A percentile compares a stretch with the other conserved stretches of the same genome.
phyloP scores from a whole-genome alignment of 2,888 invertebrate species.

The Brenthis ino region DNA sequence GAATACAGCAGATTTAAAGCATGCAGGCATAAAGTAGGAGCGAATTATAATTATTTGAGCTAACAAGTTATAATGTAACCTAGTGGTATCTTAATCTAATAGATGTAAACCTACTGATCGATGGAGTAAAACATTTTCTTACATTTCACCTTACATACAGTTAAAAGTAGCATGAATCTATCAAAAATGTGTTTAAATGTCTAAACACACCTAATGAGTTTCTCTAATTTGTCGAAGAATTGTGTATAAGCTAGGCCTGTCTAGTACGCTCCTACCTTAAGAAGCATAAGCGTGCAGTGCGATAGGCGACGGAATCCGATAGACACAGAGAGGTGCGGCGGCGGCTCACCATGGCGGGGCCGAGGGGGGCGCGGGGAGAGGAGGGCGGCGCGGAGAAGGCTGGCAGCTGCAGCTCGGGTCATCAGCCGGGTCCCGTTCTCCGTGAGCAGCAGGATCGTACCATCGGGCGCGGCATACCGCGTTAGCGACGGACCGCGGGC shows the following conservation, averaged over 20 bases:
- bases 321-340: slow-evolving; percentile 76
- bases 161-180: slow-evolving; percentile 1
- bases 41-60: slow-evolving; percentile 50
- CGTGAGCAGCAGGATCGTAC: slow-evolving; percentile 84
- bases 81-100: slow-evolving; percentile 9
- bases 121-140: slow-evolving; percentile 1
- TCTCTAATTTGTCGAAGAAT: background rate
- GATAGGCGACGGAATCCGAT: slow-evolving; percentile 76
- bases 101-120: slow-evolving; percentile 1
- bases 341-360: slow-evolving; percentile 80
- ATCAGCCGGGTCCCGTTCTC: slow-evolving; percentile 84
- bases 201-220: slow-evolving; percentile 1
- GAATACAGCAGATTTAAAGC: slow-evolving; percentile 65
- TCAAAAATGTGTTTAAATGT: background rate
- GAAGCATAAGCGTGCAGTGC: slow-evolving; percentile 80
- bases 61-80: slow-evolving; percentile 25
- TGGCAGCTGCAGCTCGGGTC: slow-evolving; percentile 79
- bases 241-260: slow-evolving; percentile 19
- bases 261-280: slow-evolving; percentile 75
- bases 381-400: slow-evolving; percentile 79
- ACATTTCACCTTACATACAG: slow-evolving; percentile 17
- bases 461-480: slow-evolving; percentile 83
- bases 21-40: slow-evolving; percentile 80
- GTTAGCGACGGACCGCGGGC: slow-evolving; percentile 79
- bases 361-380: slow-evolving; percentile 80